Conservation (phyloP, 2,797 vertebrate species). For the Numenius phaeopus region DNA sequence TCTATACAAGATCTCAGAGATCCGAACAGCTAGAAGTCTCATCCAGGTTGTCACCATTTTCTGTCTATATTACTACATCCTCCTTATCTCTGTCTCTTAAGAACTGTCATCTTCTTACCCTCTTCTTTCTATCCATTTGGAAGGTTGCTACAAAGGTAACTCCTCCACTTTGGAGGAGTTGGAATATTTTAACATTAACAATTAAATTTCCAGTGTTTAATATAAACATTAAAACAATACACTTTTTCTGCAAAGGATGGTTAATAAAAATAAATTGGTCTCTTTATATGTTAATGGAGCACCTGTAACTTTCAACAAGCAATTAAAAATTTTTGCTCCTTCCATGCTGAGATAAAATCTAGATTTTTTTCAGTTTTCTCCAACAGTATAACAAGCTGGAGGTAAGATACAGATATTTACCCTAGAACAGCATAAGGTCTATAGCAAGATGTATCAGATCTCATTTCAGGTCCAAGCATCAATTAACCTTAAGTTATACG, state of each 20-base stretch:
- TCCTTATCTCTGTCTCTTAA: neutral
- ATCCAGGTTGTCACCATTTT: neutral
- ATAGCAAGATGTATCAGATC: neutral
- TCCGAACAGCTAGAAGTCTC: neutral
- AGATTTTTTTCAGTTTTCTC: neutral
- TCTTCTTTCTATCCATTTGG: neutral
- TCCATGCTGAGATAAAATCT: neutral
- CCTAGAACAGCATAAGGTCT: neutral
- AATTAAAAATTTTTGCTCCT: neutral
- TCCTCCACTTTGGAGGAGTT: neutral
- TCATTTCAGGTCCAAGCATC: neutral
- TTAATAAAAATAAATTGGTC: constrained; percentile 4
- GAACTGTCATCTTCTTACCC: neutral
- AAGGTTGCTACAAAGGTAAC: neutral
- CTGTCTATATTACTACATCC: neutral
- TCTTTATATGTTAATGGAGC: neutral
- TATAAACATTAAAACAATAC: neutral
- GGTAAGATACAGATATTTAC: neutral
- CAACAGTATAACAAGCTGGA: neutral
- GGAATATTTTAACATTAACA: neutral
- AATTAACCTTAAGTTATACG: neutral
- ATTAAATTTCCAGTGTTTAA: neutral
- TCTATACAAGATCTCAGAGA: neutral
- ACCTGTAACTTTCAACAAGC: neutral
- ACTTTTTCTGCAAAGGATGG: neutral